A percentile compares a stretch with the other conserved stretches of the same genome.
Conservation (phyloP, 1,140 invertebrate species). For the Listronotus oregonensis region DNA sequence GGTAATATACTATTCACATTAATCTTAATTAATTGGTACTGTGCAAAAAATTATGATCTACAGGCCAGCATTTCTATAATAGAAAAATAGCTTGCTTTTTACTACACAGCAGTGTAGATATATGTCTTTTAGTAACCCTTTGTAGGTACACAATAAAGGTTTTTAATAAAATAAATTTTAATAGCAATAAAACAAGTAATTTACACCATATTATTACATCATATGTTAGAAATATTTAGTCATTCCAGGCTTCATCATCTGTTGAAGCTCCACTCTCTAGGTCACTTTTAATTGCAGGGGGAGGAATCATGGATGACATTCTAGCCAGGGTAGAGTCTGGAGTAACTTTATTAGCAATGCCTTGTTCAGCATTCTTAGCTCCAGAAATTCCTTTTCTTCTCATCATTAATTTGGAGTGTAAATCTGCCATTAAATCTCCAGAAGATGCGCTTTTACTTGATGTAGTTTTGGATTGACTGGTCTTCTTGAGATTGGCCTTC, state of each 20-base stretch:
- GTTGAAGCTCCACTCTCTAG: conserved; percentile 35
- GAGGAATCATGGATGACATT: conserved; percentile 71
- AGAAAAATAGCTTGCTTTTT: too few relatives aligned
- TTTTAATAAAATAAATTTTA: too few relatives aligned
- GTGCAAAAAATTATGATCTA: too few relatives aligned
- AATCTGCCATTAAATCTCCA: conserved; percentile 88
- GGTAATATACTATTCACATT: too few relatives aligned
- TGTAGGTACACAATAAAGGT: too few relatives aligned
- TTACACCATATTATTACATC: too few relatives aligned
- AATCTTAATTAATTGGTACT: too few relatives aligned
- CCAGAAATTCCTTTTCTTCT: conserved; percentile 90
- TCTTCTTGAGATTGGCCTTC: conserved; percentile 73
- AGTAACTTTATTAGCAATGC: conserved; percentile 47
- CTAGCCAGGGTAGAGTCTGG: conserved; percentile 63
- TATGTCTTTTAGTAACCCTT: too few relatives aligned
- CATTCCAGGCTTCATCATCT: conserved; percentile 52
- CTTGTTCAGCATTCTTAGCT: conserved; percentile 57
- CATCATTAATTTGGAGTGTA: conserved; percentile 83
- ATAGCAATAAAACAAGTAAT: too few relatives aligned
- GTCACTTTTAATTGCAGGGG: conserved; percentile 58
- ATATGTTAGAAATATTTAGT: conserved; percentile 45
- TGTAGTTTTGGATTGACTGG: conserved; percentile 48
- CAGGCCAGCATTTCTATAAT: too few relatives aligned
- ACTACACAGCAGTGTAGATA: too few relatives aligned
- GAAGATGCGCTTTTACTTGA: conserved; percentile 22